Evolutionary conservation across 2,888 invertebrate genomes (phyloP).

Genomic region (Oscheius onirici): DNA sequence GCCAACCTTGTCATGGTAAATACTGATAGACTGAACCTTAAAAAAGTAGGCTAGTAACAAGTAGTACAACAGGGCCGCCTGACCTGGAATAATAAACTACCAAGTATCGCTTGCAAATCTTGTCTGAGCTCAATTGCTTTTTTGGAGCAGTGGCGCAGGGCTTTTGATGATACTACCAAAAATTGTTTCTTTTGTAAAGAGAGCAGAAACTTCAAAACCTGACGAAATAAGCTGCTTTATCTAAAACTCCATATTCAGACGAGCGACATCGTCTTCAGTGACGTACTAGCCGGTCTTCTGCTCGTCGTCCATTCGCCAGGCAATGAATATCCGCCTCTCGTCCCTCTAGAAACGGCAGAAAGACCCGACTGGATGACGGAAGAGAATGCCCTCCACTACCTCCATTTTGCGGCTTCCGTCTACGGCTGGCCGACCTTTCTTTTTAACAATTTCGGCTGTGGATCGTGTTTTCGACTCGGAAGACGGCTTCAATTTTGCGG

Average conservation of each 20-base stretch:
- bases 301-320: conserved; percentile 76
- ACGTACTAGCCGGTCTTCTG: conserved; percentile 86
- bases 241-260: not conserved
- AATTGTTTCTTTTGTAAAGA: too few relatives aligned
- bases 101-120: too few relatives aligned
- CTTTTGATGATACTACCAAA: too few relatives aligned
- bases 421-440: conserved; percentile 88
- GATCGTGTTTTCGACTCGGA: conserved; percentile 47
- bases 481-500: conserved; percentile 55
- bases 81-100: too few relatives aligned
- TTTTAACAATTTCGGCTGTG: conserved; percentile 54
- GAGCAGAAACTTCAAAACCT: too few relatives aligned
- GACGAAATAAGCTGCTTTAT: too few relatives aligned
- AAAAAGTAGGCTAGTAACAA: too few relatives aligned
- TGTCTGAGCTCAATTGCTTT: too few relatives aligned
- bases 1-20: too few relatives aligned
- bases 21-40: too few relatives aligned
- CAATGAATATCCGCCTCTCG: conserved; percentile 56
- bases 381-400: conserved; percentile 51
- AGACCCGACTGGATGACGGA: conserved; percentile 34
- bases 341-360: not conserved
- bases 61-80: too few relatives aligned
- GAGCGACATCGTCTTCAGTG: conserved; percentile 84
- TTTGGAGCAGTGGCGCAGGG: too few relatives aligned
- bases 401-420: conserved; percentile 83